Evolutionary conservation across 2,113 vertebrate genomes (phyloP), one percentile per base, ranked within the genome.

Genomic region (Monopterus albus): DNA sequence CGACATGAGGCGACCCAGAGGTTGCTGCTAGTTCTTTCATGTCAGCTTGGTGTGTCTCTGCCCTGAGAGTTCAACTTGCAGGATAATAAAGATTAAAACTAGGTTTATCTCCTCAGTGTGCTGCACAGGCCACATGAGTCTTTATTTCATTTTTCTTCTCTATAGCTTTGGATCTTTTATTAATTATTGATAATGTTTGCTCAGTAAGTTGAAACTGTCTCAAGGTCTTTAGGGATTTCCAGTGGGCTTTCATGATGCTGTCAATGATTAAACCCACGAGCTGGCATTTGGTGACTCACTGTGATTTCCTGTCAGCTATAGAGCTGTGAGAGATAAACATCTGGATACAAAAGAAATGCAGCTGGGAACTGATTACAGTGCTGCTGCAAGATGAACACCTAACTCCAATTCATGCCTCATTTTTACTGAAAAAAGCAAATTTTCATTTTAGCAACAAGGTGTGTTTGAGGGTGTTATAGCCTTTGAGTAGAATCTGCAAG

Each of bases 211-310:
- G 51, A 74, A 73, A 77, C 70, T 65, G 63, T 64, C 57, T 63
- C n/a, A 0, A 13, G 66, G 42, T 79, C 66, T 62, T 69, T 68
- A 52, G 59, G 71, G 79, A 31, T 73, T 70, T 70, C 18, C 58
- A 79, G 72, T 75, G 62, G 72, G 35, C 55, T 63, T 70, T 59
- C 7, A 8, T 49, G 52, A 61, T 56, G 40, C 31, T 63, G 64
- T 59, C 56, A 68, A 31, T 57, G 72, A 79, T 73, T 65, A 71
- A 71, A 75, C 69, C 46, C 60, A 68, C 8, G 46, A 10, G 46
- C 43, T 63, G 72, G 64, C 39, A 70, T 79, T 85, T 68, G 74
- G 49, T 45, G 64, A 49, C 81, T 81, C 53, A 2, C 58, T 13
- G 4, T 56, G 70, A 56, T 59, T 61, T 66, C 23, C 62, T 20